phyloP scores from a whole-genome alignment of 2,797 vertebrate species.

The Todus mexicanus region DNA sequence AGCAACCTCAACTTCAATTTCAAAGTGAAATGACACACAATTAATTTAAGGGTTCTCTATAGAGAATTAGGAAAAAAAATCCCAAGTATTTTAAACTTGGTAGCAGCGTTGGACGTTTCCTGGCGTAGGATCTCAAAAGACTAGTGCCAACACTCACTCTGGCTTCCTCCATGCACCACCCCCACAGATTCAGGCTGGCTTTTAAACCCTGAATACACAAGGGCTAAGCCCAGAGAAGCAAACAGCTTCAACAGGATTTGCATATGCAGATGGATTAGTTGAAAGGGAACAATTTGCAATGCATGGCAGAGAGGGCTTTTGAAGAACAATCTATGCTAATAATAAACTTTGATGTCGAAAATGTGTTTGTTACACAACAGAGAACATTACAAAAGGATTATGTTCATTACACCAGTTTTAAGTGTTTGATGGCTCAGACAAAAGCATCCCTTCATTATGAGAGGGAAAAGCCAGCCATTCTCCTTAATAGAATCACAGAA shows the following conservation, averaged over 20 bases:
- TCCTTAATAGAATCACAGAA: not conserved
- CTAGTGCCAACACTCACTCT: not conserved
- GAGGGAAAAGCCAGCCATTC: not conserved
- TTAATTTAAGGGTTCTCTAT: not conserved
- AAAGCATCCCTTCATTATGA: not conserved
- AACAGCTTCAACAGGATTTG: conserved; percentile 16
- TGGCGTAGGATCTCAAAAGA: not conserved
- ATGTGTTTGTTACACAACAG: not conserved
- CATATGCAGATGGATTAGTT: conserved; percentile 12
- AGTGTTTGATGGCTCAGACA: not conserved
- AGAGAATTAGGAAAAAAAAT: not conserved
- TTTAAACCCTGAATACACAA: not conserved
- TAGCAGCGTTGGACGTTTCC: not conserved
- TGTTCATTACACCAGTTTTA: conserved; percentile 24
- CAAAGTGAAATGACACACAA: accelerated
- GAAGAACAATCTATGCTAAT: conserved; percentile 39
- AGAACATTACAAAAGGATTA: conserved; percentile 23
- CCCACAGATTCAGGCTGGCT: not conserved
- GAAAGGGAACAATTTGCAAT: conserved; percentile 12
- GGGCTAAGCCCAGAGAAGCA: not conserved
- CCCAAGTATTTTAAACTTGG: accelerated
- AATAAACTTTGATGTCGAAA: conserved; percentile 28
- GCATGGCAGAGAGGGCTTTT: not conserved
- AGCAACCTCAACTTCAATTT: not conserved
- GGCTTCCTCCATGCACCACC: not conserved